Evolutionary conservation across 2,888 invertebrate genomes (phyloP), one percentile per base, ranked within the genome.

Genomic region (Siphonodentalium dalli): DNA sequence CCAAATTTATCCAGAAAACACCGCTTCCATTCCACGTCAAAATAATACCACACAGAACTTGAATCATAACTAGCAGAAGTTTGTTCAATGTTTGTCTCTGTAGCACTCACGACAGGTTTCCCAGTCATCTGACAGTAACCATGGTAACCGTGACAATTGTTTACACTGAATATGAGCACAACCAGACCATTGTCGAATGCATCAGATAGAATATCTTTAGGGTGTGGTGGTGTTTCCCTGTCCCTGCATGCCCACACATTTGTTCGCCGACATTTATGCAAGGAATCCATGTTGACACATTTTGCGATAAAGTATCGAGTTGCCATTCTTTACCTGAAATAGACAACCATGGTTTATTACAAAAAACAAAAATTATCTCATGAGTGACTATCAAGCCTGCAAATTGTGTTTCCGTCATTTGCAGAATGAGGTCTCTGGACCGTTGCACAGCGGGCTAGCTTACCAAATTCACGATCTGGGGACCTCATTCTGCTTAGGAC

Each of bases 81-180:
- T 5, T 11, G 13, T 18, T 33, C 21, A 13, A 13, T 33, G 9
- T 44, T 5, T 28, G 33, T 11, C 7, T 9, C 21, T 3, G 5
- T 6, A 13, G 4, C 28, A 23, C 2, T 2, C n/a, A 4, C 21
- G n/a, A 45, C 54, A 24, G 70, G 68, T 20, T 39, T 20, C n/a
- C 48, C 51, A 7, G 42, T 15, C 68, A 75, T 70, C 41, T 61
- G 54, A 29, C 68, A 70, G 61, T 68, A 72, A 6, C 76, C 76
- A 67, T 76, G 76, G 72, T 72, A 76, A n/a, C 76, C 76, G 65
- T 71, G 72, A 39, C 69, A 70, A 51, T 72, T 72, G 46, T 68
- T 72, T 3, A 75, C 76, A 63, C 76, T 76, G 57, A 69, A 76
- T 18, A 76, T 58, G 2, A 76, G 57, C 23, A 70, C 40, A 15